Percentiles rank a stretch among this genome's conserved stretches.
These are phyloP conservation scores for Ostrea denselamellosa DNA, from an alignment of 1,140 invertebrate species.

Conservation along the genomic window DNA sequence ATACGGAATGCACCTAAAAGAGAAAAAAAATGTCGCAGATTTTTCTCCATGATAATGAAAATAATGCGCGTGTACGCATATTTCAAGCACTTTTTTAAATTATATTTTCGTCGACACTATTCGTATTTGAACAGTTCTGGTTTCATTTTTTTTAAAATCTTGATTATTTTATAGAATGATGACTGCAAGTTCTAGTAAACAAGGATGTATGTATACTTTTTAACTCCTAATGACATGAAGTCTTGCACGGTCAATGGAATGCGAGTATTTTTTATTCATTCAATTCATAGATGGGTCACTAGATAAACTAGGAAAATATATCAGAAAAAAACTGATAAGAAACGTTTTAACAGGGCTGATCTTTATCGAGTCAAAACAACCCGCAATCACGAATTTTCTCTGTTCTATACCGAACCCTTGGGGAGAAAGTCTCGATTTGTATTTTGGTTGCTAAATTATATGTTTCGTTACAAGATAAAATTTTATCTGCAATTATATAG, in stretches of 20 bases:
- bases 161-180: neutral
- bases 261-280: neutral
- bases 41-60: neutral
- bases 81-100: neutral
- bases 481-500: neutral
- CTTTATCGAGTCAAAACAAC: slow-evolving; percentile 8
- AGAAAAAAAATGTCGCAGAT: slow-evolving; percentile 16
- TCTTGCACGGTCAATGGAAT: neutral
- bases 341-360: slow-evolving; percentile 20
- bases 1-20: slow-evolving; percentile 23
- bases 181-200: neutral
- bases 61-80: neutral
- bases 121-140: neutral
- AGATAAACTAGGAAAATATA: slow-evolving; percentile 22
- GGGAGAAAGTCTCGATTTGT: slow-evolving; percentile 5
- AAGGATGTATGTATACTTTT: neutral
- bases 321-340: slow-evolving; percentile 13
- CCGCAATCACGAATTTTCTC: neutral
- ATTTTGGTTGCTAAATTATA: slow-evolving; percentile 16
- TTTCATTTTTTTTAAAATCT: neutral
- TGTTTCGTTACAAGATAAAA: slow-evolving; percentile 23
- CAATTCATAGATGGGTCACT: neutral
- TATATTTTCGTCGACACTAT: neutral
- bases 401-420: slow-evolving; percentile 22
- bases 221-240: neutral